Percentiles rank a stretch among this genome's conserved stretches.
Evolutionary conservation across 2,113 vertebrate species (phyloP).

Genomic region (Ctenomys sociabilis): DNA sequence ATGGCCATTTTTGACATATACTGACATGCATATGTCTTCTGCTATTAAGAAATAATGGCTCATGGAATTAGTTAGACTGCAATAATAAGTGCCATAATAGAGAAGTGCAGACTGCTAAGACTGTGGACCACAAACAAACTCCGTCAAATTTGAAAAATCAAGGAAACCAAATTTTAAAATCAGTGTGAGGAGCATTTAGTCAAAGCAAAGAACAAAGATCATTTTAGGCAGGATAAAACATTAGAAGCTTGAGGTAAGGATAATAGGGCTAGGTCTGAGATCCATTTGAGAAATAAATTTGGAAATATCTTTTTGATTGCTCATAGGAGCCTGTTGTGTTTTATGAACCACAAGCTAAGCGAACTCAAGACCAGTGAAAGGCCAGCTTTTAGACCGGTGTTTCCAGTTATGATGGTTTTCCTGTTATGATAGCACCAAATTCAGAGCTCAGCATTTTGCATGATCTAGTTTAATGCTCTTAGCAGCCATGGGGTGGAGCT

Average conservation of each 20-base stretch:
- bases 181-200: not conserved
- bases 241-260: not conserved
- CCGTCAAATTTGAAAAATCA: not conserved
- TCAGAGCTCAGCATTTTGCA: not conserved
- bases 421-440: not conserved
- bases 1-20: not conserved
- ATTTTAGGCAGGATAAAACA: not conserved
- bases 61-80: not conserved
- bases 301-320: not conserved
- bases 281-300: constrained; percentile 41
- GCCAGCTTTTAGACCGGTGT: not conserved
- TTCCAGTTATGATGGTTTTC: not conserved
- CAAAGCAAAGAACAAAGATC: not conserved
- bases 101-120: not conserved
- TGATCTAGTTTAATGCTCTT: constrained; percentile 18
- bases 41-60: not conserved
- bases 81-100: not conserved
- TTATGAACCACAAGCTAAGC: not conserved
- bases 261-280: not conserved
- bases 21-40: not conserved
- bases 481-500: constrained; percentile 34
- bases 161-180: not conserved
- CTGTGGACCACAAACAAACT: not conserved
- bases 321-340: not conserved
- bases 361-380: not conserved